Conservation (phyloP, 2,888 invertebrate genomes). For the Spilosoma lubricipeda region DNA sequence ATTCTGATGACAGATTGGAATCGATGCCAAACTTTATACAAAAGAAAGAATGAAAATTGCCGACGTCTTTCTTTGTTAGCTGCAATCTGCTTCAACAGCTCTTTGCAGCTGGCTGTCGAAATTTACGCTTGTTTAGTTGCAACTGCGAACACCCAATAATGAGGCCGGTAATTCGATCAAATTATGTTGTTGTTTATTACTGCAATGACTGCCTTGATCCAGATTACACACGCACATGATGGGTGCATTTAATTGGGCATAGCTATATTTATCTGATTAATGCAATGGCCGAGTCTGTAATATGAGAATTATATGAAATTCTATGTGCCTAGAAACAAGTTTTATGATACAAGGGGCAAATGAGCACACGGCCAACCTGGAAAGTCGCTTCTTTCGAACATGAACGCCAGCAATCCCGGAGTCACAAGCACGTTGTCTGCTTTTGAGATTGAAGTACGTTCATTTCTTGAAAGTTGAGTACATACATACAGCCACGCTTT, state of each 20-base stretch:
- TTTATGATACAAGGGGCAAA: too few species aligned
- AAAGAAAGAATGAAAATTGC: neutral
- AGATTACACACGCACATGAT: slow-evolving; percentile 18
- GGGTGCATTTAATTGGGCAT: neutral
- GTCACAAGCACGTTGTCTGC: too few species aligned
- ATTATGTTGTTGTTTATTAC: slow-evolving; percentile 17
- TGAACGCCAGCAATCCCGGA: too few species aligned
- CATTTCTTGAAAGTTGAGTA: too few species aligned
- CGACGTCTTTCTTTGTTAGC: neutral
- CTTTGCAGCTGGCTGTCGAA: neutral
- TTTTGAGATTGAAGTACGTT: too few species aligned
- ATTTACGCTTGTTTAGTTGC: neutral
- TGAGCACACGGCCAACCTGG: too few species aligned
- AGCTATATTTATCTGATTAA: neutral
- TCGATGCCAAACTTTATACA: neutral
- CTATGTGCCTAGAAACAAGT: neutral
- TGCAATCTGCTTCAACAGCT: neutral
- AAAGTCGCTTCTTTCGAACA: too few species aligned
- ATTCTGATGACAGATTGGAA: neutral
- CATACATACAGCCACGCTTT: too few species aligned
- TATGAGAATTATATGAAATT: neutral
- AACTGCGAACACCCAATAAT: neutral
- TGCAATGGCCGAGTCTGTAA: slow-evolving; percentile 14
- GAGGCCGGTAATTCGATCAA: slow-evolving; percentile 13
- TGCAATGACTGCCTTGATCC: slow-evolving; percentile 20